Percentiles rank a stretch among this genome's conserved stretches.
These are phyloP conservation scores for Microctonus brassicae DNA, from an alignment of 2,888 invertebrate genomes.

Conservation along the genomic window DNA sequence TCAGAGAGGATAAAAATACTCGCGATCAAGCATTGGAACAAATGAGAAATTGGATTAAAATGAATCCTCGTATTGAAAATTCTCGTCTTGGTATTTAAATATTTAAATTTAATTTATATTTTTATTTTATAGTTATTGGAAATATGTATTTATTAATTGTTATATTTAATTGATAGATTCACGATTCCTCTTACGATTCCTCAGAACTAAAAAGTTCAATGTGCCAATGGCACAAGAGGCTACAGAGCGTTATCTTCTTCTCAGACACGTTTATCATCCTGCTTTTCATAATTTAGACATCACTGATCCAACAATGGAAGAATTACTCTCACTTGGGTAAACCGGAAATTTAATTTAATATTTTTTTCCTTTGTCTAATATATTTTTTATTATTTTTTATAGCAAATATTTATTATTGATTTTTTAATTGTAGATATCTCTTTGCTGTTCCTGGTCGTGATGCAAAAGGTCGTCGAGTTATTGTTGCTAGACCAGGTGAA, in stretches of 20 bases:
- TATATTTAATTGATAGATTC: conserved; percentile 72
- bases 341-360: not conserved
- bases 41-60: conserved; percentile 79
- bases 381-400: not conserved
- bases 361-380: not conserved
- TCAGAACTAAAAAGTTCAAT: conserved; percentile 86
- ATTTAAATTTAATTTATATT: not conserved
- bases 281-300: conserved; percentile 82
- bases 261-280: conserved; percentile 83
- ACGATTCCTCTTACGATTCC: conserved; percentile 80
- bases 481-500: conserved; percentile 83
- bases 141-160: not conserved
- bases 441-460: conserved; percentile 85
- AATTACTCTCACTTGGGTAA: conserved; percentile 80
- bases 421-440: conserved; percentile 75
- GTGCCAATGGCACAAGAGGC: conserved; percentile 84
- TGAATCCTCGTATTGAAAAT: conserved; percentile 79
- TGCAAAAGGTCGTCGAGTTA: conserved; percentile 79
- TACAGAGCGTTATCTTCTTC: conserved; percentile 81
- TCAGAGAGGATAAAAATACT: conserved; percentile 78
- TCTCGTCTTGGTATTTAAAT: conserved; percentile 76
- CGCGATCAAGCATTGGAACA: conserved; percentile 78
- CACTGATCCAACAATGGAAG: conserved; percentile 78
- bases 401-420: conserved; percentile 11
- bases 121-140: not conserved